Base-by-base conservation (phyloP, 2,888 invertebrate species). In the Entomobrya multifasciata region DNA sequence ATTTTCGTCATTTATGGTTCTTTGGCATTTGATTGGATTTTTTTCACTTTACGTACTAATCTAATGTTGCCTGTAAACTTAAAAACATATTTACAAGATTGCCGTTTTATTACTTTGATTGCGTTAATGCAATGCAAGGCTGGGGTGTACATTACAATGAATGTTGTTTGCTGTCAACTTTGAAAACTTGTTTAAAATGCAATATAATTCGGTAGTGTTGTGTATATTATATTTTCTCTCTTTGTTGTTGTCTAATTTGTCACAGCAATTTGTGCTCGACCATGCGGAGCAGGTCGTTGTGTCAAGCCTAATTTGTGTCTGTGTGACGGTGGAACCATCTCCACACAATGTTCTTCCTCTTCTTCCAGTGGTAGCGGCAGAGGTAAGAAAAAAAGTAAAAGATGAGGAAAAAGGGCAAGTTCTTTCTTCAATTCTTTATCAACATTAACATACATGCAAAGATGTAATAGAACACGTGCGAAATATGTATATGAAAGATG, bases 301-400 rank as follows among this genome's bases (percentile, higher is more conserved):
- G 94, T 97, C 90, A 95, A 95, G 90, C 97, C 97, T 27, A 96
- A 96, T 92, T 94, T 96, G 91, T 97, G 97, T 92, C 94, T 95
- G 30, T 97, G 97, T 92, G 94, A 95, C 8, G 95, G 95, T 76
- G 96, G 96, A 22, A 92, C 94, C n/a, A 94, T 95, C 90, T 94
- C 95, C 41, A 93, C 95, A 0, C 93, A 94, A 5, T 95, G 95
- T 91, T 93, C 92, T 62, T 91, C 17, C 65, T 81, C 88, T 79
- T 88, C 80, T 87, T 80, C 76, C 47, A 62, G 52, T 17, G 67
- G 70, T 5, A 62, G 67, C 49, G 55, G 67, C 17, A 36, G 87
- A 82, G 84, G 82, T 80, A 79, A 87, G 65, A 62, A 47, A 67
- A 70, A 15, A 25, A 67, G 11, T 1, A 27, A 30, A 8, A 44